Percentiles rank a stretch among this genome's conserved stretches.
Evolutionary conservation across 2,797 vertebrate species (phyloP).

Genomic region (Galagoides demidoff): DNA sequence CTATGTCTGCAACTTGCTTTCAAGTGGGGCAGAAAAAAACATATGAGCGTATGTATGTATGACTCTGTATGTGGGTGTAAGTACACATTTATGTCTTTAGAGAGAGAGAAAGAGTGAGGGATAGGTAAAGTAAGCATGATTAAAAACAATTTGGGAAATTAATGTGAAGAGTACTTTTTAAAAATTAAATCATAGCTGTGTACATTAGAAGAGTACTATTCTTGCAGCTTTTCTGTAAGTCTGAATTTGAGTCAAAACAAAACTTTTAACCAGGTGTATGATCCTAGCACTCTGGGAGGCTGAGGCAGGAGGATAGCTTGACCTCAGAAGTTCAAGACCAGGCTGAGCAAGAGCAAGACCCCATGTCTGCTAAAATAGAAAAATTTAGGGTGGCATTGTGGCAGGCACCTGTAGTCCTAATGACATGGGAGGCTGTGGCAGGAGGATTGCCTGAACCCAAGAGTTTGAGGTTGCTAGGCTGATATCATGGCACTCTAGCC

Average conservation of each 20-base stretch:
- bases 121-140: not conserved
- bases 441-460: too few species aligned
- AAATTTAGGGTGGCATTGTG: too few species aligned
- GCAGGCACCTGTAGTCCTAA: too few species aligned
- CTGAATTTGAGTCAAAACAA: not conserved
- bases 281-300: too few species aligned
- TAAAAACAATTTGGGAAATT: not conserved
- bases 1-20: not conserved
- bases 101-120: not conserved
- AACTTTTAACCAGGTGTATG: not conserved
- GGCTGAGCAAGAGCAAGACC: too few species aligned
- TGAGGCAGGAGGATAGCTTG: too few species aligned
- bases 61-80: not conserved
- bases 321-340: too few species aligned
- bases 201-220: not conserved
- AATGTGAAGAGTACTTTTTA: not conserved
- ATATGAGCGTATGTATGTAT: not conserved
- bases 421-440: too few species aligned
- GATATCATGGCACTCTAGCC: too few species aligned
- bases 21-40: not conserved
- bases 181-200: too few species aligned
- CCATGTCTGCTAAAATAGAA: too few species aligned
- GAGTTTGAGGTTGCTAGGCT: too few species aligned
- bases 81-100: not conserved
- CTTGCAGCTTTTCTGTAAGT: conserved; percentile 1